phyloP scores from a whole-genome alignment of 2,113 vertebrate genomes.

The Gymnobelideus leadbeateri region DNA sequence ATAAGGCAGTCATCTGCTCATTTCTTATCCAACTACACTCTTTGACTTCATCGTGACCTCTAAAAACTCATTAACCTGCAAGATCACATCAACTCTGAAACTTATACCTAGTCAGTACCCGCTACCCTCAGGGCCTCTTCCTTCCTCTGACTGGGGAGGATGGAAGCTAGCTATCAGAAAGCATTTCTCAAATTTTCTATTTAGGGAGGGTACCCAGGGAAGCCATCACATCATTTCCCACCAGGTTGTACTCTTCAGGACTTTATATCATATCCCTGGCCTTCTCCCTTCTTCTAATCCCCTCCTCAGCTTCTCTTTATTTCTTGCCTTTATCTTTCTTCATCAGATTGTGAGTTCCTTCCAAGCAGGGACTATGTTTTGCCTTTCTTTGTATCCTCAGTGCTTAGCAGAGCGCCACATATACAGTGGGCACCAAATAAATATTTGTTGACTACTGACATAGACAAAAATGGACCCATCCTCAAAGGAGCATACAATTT shows the following conservation, averaged over 20 bases:
- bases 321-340: neutral
- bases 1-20: too few species aligned
- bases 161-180: neutral
- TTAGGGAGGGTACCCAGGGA: neutral
- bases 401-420: neutral
- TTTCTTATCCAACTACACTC: too few species aligned
- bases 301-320: neutral
- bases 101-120: too few species aligned
- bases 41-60: too few species aligned
- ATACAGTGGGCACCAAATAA: neutral
- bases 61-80: too few species aligned
- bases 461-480: neutral
- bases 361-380: neutral
- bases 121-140: too few species aligned
- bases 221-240: neutral
- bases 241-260: neutral
- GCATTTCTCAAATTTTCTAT: neutral
- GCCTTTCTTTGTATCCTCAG: neutral
- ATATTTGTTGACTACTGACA: neutral
- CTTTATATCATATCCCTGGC: neutral
- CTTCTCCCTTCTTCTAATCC: neutral
- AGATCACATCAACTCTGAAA: too few species aligned
- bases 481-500: neutral
- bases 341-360: neutral
- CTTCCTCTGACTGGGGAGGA: neutral